Conservation (phyloP, 2,113 vertebrate species). For the Pyxicephalus adspersus region DNA sequence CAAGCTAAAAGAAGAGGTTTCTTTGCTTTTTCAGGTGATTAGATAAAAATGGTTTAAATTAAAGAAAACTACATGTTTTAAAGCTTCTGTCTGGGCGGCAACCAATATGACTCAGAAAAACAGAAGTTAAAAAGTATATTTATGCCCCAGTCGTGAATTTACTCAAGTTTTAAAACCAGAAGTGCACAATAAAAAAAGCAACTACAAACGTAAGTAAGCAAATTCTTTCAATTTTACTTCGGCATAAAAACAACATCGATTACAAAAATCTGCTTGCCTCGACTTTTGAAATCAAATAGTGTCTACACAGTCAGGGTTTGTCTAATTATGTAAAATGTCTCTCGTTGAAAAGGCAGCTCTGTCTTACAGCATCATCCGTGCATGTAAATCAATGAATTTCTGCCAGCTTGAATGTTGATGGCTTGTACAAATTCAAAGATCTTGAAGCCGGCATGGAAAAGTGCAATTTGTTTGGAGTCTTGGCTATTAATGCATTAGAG, state of each 20-base stretch:
- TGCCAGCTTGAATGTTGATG: slow-evolving; percentile 25
- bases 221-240: not conserved
- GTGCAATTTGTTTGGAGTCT: slow-evolving; percentile 8
- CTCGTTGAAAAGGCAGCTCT: slow-evolving; percentile 44
- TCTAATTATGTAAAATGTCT: slow-evolving; percentile 54
- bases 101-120: too few species aligned
- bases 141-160: too few species aligned
- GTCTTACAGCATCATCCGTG: slow-evolving; percentile 40
- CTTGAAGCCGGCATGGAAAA: not conserved
- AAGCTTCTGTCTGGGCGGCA: too few species aligned
- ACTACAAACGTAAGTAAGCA: not conserved
- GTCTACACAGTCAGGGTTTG: slow-evolving; percentile 44
- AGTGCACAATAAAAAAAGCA: not conserved
- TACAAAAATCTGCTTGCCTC: slow-evolving; percentile 28
- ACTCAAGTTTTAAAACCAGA: too few species aligned
- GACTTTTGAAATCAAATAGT: slow-evolving; percentile 40
- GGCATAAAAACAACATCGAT: slow-evolving; percentile 17
- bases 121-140: too few species aligned
- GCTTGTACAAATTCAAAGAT: not conserved
- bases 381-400: slow-evolving; percentile 52
- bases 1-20: too few species aligned
- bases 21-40: too few species aligned
- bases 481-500: slow-evolving; percentile 1
- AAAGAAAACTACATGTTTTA: too few species aligned
- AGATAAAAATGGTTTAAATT: too few species aligned